Percentiles rank a stretch among this genome's conserved stretches.
These are phyloP conservation scores for Brachionichthys hirsutus DNA, from an alignment of 2,113 vertebrate genomes.

Conservation along the genomic window DNA sequence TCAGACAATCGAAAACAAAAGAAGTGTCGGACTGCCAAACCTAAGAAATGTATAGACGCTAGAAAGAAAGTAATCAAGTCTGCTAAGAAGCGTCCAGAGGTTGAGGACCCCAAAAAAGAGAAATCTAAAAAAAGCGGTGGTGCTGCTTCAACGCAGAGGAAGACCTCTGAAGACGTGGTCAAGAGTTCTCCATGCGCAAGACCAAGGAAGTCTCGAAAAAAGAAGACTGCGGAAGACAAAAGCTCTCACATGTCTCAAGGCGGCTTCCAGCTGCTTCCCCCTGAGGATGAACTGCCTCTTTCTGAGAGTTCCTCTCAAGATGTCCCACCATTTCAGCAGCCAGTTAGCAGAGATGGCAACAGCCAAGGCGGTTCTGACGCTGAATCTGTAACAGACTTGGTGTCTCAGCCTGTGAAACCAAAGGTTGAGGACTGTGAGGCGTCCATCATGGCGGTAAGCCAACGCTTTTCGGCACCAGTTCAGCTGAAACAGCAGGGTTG, in stretches of 20 bases:
- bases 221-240: conserved; percentile 57
- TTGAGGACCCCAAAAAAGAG: conserved; percentile 72
- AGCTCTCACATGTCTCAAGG: conserved; percentile 59
- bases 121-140: conserved; percentile 63
- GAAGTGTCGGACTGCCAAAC: conserved; percentile 78
- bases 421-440: conserved; percentile 71
- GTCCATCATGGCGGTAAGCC: conserved; percentile 63
- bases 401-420: conserved; percentile 41
- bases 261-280: conserved; percentile 69
- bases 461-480: conserved; percentile 25
- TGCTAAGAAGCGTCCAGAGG: conserved; percentile 63
- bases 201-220: conserved; percentile 57
- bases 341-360: conserved; percentile 19
- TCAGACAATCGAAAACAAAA: conserved; percentile 70
- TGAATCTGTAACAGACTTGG: neutral
- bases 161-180: conserved; percentile 62
- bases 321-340: conserved; percentile 74
- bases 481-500: conserved; percentile 52
- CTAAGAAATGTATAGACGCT: conserved; percentile 73
- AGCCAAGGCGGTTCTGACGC: conserved; percentile 44
- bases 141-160: conserved; percentile 73
- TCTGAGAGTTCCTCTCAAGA: conserved; percentile 70
- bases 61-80: conserved; percentile 78
- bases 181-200: conserved; percentile 24
- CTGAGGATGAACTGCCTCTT: conserved; percentile 64